phyloP scores from a whole-genome alignment of 2,888 invertebrate species.

The Tetramorium bicarinatum region DNA sequence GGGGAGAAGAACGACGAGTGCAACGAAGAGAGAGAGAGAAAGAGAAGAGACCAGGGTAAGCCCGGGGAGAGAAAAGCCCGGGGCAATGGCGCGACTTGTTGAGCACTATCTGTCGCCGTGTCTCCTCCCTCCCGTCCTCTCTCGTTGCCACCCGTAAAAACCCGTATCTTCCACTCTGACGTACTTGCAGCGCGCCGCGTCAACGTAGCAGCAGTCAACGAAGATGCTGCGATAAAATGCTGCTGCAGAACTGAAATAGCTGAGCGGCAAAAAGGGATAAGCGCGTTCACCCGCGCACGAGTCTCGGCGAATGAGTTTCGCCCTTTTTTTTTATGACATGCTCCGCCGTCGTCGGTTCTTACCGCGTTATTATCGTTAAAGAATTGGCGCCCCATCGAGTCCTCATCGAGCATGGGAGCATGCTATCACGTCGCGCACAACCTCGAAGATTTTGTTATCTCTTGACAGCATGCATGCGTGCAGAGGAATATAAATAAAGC shows the following conservation, averaged over 20 bases:
- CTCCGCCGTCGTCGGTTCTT: background rate
- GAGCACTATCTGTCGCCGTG: constrained; percentile 78
- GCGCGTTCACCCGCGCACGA: constrained; percentile 47
- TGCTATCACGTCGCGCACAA: constrained; percentile 7
- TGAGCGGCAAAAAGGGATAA: constrained; percentile 57
- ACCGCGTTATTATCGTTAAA: constrained; percentile 35
- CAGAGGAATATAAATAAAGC: constrained; percentile 13
- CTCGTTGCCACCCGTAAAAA: constrained; percentile 66
- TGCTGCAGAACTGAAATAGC: constrained; percentile 46
- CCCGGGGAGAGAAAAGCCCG: constrained; percentile 56
- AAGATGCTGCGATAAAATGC: constrained; percentile 64
- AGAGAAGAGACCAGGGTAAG: constrained; percentile 29
- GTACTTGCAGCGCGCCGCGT: constrained; percentile 46
- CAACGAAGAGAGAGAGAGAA: constrained; percentile 13
- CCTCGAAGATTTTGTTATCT: constrained; percentile 29
- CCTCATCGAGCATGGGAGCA: background rate
- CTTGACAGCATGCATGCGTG: constrained; percentile 24
- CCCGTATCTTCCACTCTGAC: constrained; percentile 68
- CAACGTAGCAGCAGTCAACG: constrained; percentile 54
- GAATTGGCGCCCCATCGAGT: constrained; percentile 19
- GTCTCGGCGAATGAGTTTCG: constrained; percentile 32
- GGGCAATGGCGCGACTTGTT: constrained; percentile 75
- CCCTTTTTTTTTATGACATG: background rate
- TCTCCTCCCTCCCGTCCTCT: constrained; percentile 64
- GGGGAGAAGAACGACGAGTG: background rate